A percentile compares a stretch with the other conserved stretches of the same genome.
Evolutionary conservation across 92 coral and sea anemone species (phyloP).

Genomic region (Actinostola sp.): DNA sequence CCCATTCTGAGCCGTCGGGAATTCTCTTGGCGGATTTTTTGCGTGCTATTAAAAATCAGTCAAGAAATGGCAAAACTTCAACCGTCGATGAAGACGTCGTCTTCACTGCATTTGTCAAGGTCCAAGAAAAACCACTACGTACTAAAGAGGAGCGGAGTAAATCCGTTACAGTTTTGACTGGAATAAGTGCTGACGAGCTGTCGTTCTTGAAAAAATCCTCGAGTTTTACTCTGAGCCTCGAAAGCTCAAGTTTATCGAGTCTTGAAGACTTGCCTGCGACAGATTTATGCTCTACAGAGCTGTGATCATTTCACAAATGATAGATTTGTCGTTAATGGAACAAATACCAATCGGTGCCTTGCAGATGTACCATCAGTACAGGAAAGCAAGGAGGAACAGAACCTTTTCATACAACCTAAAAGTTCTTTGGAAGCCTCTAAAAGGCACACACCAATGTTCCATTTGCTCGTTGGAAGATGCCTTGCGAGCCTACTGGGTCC

Average conservation of each 20-base stretch:
- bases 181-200: conserved; percentile 2
- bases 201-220: background rate
- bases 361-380: no score
- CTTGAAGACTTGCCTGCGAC: conserved; percentile 59
- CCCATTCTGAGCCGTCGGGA: background rate
- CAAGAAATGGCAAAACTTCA: background rate
- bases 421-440: no score
- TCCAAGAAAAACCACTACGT: background rate
- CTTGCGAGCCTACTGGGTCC: no score
- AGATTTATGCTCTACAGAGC: conserved; percentile 60
- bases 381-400: no score
- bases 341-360: no score
- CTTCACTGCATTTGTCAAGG: background rate
- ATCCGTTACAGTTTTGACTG: conserved; percentile 16
- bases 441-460: no score
- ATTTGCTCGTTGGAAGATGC: no score
- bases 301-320: no score
- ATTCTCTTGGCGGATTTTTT: background rate
- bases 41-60: background rate
- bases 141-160: conserved; percentile 12
- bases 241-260: conserved; percentile 38
- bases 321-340: no score
- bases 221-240: conserved; percentile 4
- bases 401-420: no score
- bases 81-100: background rate